Percentiles rank a stretch among this genome's conserved stretches.
These are phyloP conservation scores for Platyura marginata DNA, from an alignment of 1,140 invertebrate species.

Conservation along the genomic window DNA sequence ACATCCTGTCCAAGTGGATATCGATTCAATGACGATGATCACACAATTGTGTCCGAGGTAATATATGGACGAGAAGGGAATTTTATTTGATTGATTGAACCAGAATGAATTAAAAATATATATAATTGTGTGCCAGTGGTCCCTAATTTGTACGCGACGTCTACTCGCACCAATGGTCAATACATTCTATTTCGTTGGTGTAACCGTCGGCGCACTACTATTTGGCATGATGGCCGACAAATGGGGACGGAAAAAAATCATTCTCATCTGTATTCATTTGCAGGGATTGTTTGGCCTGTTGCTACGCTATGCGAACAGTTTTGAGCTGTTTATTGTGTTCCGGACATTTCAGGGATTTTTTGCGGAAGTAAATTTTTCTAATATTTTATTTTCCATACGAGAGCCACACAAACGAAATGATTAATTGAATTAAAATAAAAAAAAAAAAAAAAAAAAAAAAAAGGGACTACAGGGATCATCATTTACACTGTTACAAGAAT, in stretches of 20 bases:
- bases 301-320: neutral
- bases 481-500: conserved; percentile 2
- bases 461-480: conserved; percentile 3
- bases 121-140: too few relatives aligned
- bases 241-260: neutral
- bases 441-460: too few relatives aligned
- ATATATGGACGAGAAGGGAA: too few relatives aligned
- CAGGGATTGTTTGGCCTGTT: neutral
- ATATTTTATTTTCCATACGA: too few relatives aligned
- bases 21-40: conserved; percentile 1
- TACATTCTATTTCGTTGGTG: neutral
- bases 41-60: neutral
- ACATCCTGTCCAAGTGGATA: conserved; percentile 4
- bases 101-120: too few relatives aligned
- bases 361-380: neutral
- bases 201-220: neutral
- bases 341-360: neutral
- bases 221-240: neutral
- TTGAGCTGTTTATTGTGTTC: neutral
- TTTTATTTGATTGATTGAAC: too few relatives aligned
- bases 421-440: too few relatives aligned
- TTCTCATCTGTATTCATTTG: neutral
- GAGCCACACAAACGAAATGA: too few relatives aligned
- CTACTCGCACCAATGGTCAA: neutral
- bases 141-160: neutral